A percentile compares a stretch with the other conserved stretches of the same genome.
Evolutionary conservation across 2,113 vertebrate genomes (phyloP).

Genomic region (Junco hyemalis): DNA sequence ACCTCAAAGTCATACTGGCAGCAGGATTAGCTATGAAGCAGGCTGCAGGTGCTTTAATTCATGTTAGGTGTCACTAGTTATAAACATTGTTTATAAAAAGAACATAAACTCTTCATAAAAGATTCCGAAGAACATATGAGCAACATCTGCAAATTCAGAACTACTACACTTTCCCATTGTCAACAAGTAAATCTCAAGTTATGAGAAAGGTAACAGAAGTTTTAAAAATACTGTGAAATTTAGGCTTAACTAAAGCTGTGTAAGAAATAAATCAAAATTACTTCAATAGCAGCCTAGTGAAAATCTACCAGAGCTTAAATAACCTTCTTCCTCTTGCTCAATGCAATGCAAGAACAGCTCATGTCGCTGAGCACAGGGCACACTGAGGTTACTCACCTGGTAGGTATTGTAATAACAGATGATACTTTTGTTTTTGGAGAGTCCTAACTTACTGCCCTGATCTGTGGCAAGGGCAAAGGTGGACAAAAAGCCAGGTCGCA

Average conservation of each 20-base stretch:
- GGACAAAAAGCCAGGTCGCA: constrained; percentile 92
- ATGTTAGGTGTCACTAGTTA: neutral
- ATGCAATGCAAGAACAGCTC: accelerated
- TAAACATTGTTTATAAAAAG: neutral
- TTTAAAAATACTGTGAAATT: neutral
- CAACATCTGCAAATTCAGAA: neutral
- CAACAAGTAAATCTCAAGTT: neutral
- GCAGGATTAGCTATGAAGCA: neutral
- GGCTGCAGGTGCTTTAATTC: neutral
- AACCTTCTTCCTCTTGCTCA: neutral
- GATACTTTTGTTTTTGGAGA: constrained; percentile 98
- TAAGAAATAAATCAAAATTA: neutral
- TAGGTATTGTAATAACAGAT: constrained; percentile 98
- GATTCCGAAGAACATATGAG: neutral
- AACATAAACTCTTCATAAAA: neutral
- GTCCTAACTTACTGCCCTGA: constrained; percentile 96
- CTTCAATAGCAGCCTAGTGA: neutral
- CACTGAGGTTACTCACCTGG: constrained; percentile 77
- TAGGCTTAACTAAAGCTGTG: neutral
- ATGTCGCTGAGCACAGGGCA: neutral
- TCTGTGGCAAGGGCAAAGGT: constrained; percentile 97
- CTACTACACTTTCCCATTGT: neutral
- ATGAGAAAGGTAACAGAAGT: neutral
- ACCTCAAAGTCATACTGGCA: neutral
- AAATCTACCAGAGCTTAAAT: neutral